Evolutionary conservation across 1,140 invertebrate species (phyloP).

Genomic region (Arctopsyche grandis): DNA sequence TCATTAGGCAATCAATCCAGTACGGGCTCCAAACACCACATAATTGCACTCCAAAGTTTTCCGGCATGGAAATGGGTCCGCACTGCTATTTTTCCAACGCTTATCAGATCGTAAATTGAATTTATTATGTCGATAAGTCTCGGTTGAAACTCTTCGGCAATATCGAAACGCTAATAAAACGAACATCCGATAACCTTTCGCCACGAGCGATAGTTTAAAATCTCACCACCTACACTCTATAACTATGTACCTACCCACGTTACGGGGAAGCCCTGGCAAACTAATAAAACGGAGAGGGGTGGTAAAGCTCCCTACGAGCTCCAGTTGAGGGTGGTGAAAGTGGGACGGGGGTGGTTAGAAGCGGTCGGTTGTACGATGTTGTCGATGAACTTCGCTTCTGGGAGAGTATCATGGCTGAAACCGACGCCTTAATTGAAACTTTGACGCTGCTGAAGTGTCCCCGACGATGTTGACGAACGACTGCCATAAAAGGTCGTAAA

Average conservation of each 20-base stretch:
- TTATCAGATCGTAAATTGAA: constrained; percentile 6
- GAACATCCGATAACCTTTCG: constrained; percentile 17
- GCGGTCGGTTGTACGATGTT: neutral
- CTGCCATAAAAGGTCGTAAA: constrained; percentile 35
- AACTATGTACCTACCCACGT: too few species aligned
- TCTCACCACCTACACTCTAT: neutral
- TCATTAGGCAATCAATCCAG: too few species aligned
- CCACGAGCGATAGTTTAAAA: constrained; percentile 18
- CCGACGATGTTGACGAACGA: constrained; percentile 30
- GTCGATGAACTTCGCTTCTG: neutral
- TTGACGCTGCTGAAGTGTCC: constrained; percentile 41
- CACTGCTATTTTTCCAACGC: neutral
- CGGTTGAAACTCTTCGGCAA: neutral
- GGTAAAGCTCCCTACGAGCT: too few species aligned
- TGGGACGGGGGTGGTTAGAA: too few species aligned
- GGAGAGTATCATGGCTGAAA: neutral
- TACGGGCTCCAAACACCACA: too few species aligned
- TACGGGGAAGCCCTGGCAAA: neutral
- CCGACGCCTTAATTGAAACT: constrained; percentile 49
- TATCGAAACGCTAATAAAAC: constrained; percentile 19
- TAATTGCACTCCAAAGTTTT: too few species aligned
- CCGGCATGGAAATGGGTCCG: too few species aligned
- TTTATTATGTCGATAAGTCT: constrained; percentile 1
- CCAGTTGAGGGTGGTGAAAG: too few species aligned
- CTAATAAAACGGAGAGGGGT: neutral